Percentiles rank a stretch among this genome's conserved stretches.
Evolutionary conservation across 2,113 vertebrate species (phyloP).

Genomic region (Gallinago jamesoni): DNA sequence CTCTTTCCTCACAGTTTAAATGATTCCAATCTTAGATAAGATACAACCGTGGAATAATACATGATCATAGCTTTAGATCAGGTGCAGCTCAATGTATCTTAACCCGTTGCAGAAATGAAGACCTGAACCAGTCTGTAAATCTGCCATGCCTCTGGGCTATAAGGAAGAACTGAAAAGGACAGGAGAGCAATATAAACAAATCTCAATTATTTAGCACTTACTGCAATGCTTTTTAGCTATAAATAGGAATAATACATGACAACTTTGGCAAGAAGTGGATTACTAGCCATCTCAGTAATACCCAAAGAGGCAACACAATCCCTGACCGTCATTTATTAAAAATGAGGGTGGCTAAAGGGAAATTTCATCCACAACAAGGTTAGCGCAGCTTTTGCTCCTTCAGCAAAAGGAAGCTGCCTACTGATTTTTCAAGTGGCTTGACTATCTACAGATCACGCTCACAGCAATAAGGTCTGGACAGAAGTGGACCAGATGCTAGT

Average conservation of each 20-base stretch:
- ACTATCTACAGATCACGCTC: background rate
- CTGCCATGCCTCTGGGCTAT: background rate
- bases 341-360: background rate
- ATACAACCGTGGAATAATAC: background rate
- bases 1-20: background rate
- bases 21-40: background rate
- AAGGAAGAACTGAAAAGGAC: background rate
- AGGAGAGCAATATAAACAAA: background rate
- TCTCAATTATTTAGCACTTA: conserved; percentile 21
- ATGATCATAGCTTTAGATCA: background rate
- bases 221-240: background rate
- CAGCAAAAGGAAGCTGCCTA: background rate
- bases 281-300: background rate
- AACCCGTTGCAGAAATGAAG: background rate
- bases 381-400: background rate
- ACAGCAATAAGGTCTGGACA: background rate
- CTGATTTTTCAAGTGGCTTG: background rate
- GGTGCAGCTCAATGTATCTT: background rate
- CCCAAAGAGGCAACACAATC: background rate
- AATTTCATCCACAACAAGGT: background rate
- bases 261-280: background rate
- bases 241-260: background rate
- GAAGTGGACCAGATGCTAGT: background rate
- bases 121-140: background rate
- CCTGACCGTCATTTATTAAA: background rate